These are phyloP conservation scores for Aldrovandia affinis DNA, from an alignment of 2,797 vertebrate genomes.

Conservation along the genomic window DNA sequence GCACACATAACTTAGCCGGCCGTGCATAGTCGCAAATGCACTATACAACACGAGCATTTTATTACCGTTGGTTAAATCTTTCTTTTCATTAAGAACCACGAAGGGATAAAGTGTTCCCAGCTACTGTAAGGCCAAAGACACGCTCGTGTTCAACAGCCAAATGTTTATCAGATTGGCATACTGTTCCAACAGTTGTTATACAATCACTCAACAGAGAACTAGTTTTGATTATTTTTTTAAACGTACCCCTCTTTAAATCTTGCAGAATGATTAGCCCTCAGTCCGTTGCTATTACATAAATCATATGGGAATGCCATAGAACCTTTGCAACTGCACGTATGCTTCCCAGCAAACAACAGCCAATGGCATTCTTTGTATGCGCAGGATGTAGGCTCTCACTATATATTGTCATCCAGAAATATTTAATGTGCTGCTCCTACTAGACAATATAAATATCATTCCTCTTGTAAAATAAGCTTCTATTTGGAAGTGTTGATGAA, in stretches of 20 bases:
- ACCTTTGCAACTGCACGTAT: neutral
- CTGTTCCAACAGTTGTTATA: constrained; percentile 60
- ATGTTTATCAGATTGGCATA: constrained; percentile 68
- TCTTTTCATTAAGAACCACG: constrained; percentile 58
- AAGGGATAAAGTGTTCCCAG: constrained; percentile 54
- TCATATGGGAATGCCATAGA: constrained; percentile 53
- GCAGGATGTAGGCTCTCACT: neutral
- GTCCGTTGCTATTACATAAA: constrained; percentile 56
- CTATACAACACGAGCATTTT: neutral
- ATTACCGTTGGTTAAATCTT: constrained; percentile 36
- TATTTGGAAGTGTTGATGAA: too few species aligned
- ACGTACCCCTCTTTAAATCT: constrained; percentile 66
- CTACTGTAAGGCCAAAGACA: constrained; percentile 64
- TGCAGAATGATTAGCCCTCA: constrained; percentile 63
- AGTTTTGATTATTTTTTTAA: constrained; percentile 64
- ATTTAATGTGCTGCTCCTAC: too few species aligned
- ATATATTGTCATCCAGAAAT: too few species aligned
- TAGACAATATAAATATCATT: too few species aligned
- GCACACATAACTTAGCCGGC: neutral
- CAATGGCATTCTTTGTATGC: neutral
- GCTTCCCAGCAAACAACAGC: neutral
- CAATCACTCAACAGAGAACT: constrained; percentile 59
- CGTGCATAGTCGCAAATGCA: neutral
- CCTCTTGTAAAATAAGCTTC: too few species aligned
- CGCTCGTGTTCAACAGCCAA: constrained; percentile 62